Conservation (phyloP, 2,113 vertebrate genomes). For the Paedocypris sp. region DNA sequence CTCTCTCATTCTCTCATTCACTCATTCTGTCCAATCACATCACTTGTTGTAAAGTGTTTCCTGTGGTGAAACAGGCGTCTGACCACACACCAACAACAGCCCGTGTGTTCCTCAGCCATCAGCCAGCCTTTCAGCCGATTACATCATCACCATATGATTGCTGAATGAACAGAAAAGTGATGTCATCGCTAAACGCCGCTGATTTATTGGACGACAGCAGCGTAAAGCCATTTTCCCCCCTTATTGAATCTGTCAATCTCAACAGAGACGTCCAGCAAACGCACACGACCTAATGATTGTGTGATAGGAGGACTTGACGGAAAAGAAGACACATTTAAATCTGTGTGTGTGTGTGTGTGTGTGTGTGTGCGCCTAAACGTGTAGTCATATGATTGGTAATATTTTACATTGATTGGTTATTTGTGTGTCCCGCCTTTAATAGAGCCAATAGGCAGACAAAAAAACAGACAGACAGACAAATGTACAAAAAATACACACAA, state of each 20-base stretch:
- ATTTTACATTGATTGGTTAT: no score
- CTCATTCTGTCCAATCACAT: neutral
- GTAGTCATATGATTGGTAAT: no score
- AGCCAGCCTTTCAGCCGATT: slow-evolving; percentile 30
- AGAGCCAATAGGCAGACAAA: no score
- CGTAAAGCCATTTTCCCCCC: slow-evolving; percentile 2
- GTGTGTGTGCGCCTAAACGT: no score
- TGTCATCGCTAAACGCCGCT: slow-evolving; percentile 11
- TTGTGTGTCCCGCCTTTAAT: no score
- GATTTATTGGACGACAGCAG: slow-evolving; percentile 21
- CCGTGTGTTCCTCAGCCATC: no score
- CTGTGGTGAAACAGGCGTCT: no score
- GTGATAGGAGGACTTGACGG: neutral
- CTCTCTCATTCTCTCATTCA: neutral
- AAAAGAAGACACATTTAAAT: neutral
- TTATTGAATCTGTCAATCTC: slow-evolving; percentile 21
- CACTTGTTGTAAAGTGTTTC: no score
- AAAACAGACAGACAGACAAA: no score
- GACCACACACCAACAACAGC: no score
- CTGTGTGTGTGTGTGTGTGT: no score
- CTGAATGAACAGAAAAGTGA: slow-evolving; percentile 22
- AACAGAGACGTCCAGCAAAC: neutral
- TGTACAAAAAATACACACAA: no score
- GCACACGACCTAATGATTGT: neutral
- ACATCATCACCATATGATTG: slow-evolving; percentile 19